Evolutionary conservation across 92 coral and sea anemone genomes (phyloP).

Genomic region (Porites divaricata): DNA sequence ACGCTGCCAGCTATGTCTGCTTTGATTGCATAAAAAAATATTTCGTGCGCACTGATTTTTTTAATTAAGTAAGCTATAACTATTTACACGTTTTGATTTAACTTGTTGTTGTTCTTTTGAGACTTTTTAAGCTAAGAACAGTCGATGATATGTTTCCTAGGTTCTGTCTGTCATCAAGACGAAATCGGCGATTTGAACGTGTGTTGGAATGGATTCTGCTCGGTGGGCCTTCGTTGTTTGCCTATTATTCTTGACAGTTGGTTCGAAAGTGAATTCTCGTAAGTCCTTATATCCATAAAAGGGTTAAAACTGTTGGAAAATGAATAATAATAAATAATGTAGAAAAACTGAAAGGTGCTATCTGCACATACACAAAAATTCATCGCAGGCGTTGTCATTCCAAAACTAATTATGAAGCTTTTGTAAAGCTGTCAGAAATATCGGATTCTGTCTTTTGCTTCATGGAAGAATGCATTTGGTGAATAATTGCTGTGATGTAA

Average conservation of each 20-base stretch:
- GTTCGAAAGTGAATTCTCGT: neutral
- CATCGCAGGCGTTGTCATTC: neutral
- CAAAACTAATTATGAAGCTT: neutral
- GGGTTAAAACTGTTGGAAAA: neutral
- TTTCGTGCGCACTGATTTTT: too few relatives aligned
- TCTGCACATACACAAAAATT: neutral
- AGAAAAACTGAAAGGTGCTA: neutral
- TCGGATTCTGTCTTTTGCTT: neutral
- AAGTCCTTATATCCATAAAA: neutral
- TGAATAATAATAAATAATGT: neutral
- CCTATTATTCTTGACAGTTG: neutral
- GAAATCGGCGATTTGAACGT: conserved; percentile 3
- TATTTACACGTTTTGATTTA: too few relatives aligned
- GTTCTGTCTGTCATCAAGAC: neutral
- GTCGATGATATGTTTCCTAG: neutral
- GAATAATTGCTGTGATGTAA: neutral
- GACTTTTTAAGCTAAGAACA: neutral
- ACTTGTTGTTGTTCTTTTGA: neutral
- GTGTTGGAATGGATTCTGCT: conserved; percentile 15
- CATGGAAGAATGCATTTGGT: neutral
- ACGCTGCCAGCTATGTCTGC: too few relatives aligned
- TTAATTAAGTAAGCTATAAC: too few relatives aligned
- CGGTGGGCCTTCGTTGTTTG: neutral
- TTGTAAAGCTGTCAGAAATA: neutral
- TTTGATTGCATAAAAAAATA: too few relatives aligned